Conservation (phyloP, 2,797 vertebrate species). For the Valencia hispanica region DNA sequence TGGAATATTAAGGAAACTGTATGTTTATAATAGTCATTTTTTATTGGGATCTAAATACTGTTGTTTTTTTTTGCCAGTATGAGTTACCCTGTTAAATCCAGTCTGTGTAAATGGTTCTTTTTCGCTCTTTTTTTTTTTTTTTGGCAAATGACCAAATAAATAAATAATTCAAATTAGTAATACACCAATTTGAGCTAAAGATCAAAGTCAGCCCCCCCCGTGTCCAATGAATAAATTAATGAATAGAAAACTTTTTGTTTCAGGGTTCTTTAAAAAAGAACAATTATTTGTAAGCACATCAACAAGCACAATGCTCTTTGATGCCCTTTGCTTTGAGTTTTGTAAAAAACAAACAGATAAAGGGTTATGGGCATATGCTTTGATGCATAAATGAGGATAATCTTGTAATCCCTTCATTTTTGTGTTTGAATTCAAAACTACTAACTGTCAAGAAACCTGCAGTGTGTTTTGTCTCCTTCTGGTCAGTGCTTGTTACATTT, state of each 20-base stretch:
- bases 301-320: not conserved
- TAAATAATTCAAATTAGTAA: not conserved
- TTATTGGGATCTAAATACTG: not conserved
- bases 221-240: not conserved
- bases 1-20: too few species aligned
- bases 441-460: not conserved
- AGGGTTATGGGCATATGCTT: not conserved
- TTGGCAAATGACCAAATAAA: not conserved
- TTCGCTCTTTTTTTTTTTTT: not conserved
- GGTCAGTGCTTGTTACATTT: not conserved
- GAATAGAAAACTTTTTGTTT: not conserved
- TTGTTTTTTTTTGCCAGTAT: not conserved
- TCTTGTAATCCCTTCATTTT: constrained; percentile 5
- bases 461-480: not conserved
- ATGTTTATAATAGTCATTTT: too few species aligned
- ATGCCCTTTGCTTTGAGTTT: constrained; percentile 7
- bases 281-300: not conserved
- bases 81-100: not conserved
- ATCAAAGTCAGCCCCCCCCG: not conserved
- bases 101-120: not conserved
- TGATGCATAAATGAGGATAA: constrained; percentile 7
- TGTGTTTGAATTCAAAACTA: not conserved
- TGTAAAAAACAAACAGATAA: constrained; percentile 1
- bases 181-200: not conserved
- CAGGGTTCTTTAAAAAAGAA: too few species aligned